Evolutionary conservation across 2,797 vertebrate genomes (phyloP), one percentile per base, ranked within the genome.

Genomic region (Rhadinocentrus ornatus): DNA sequence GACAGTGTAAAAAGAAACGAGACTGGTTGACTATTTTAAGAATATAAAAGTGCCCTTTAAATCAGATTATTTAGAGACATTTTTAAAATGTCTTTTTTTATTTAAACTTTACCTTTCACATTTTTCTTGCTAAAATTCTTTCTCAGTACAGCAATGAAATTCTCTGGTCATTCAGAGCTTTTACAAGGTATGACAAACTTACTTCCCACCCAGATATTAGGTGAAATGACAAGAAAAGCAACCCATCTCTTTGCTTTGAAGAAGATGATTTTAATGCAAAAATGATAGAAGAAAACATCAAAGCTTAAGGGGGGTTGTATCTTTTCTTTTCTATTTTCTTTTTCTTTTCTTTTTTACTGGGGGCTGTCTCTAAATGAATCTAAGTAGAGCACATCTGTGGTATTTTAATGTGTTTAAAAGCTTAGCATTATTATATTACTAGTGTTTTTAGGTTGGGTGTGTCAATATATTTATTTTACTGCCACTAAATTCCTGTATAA

Each of bases 321-420:
- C 29, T 31, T 31, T 31, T 31, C 29, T 31, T 31, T 31, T 31
- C 29, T n/a, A n/a, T n/a, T n/a, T n/a, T n/a, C n/a, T n/a, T 31
- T 31, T 31, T 31, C 29, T 31, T n/a, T n/a, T n/a, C n/a, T n/a
- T 31, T 31, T n/a, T 31, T 31, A 31, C 29, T 31, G 29, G 29
- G 29, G 29, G 29, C 29, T 31, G 29, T 72, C 71, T 70, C 62
- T 66, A 69, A 80, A 77, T 70, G 31, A 69, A 29, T 78, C 64
- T 50, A 27, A 35, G 32, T 54, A 64, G 11, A 37, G 35, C 3
- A 12, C 76, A 62, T 75, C 44, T 79, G 46, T 39, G 22, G 7
- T 57, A 34, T 77, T 73, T 77, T 63, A 46, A 81, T 69, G 44
- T 82, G 75, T 86, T 78, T 77, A 71, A 77, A 80, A 75, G 52